Base-by-base conservation (phyloP, 2,888 invertebrate genomes). In the Cremastinae sp. region DNA sequence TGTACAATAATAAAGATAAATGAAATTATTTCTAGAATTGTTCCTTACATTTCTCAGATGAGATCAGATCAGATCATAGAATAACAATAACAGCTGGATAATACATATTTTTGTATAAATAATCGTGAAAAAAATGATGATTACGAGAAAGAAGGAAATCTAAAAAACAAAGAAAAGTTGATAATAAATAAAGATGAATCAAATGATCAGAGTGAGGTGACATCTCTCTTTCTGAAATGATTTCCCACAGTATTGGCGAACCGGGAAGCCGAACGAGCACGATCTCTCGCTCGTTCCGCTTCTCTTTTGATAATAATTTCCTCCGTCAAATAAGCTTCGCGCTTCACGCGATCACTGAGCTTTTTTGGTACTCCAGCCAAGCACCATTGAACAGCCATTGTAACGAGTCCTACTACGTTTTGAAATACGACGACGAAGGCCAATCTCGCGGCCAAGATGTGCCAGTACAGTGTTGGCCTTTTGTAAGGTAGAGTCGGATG, bases 361-460 rank as follows among this genome's bases (percentile, higher is more conserved):
- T 93, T 93, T 39, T 92, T 91, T 0, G 96, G 95, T 45, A 94
- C 91, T 86, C 96, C 96, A 0, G 96, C 95, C 80, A 96, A 94
- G 16, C 94, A 90, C 94, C 95, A 96, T 69, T 95, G 93, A 2
- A 96, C 92, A 7, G 93, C 88, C 81, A 94, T 93, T 79, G 95
- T 94, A 59, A 95, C 90, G 71, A 95, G 90, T 47, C 94, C 92
- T 37, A 96, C 95, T 10, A 95, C 89, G 89, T 96, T 96, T 93
- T 96, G 87, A n/a, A 82, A 79, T 65, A 81, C 93, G 0, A 98
- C 95, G 71, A 99, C 95, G 90, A 99, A 98, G 0, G 95, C 96
- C 79, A 99, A 90, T 83, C 97, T 92, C 9, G 96, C 96, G 5
- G 97, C 97, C 84, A 98, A 91, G 72, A 98, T 93, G 84, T 96